Base-by-base conservation (phyloP, 92 coral and sea anemone species). In the Zoanthus gigantus region DNA sequence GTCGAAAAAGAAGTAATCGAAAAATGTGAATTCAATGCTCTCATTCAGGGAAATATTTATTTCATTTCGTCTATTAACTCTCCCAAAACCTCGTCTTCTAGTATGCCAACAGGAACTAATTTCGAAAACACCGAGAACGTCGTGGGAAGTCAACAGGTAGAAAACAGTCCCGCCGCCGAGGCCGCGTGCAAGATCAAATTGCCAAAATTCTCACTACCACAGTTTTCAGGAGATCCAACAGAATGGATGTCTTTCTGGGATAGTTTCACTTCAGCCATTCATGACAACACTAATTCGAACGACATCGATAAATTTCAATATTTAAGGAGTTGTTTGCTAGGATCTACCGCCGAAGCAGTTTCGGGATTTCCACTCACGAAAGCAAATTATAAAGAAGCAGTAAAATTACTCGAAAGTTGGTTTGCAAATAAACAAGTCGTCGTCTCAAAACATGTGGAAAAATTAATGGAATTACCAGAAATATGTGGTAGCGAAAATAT, bases 201-300 rank as follows among this genome's bases (percentile, higher is more conserved):
- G 54, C 3, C 9, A 50, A 50, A 50, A 50, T 50, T 50, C 54
- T 16, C 79, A n/a, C 16, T 28, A 2, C 47, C 47, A 31, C 15
- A 34, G 11, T 32, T 71, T 16, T 13, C 47, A 12, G 47, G 47
- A 12, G n/a, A 71, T 11, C 17, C 79, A 12, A 82, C 42, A 18
- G 56, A 76, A 16, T 87, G 90, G 90, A 30, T 73, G 6, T 56
- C 85, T 6, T 88, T 88, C 37, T 88, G 90, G 90, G 90, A 88
- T 50, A 68, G 86, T 54, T 88, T 58, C 57, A 29, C 67, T 8
- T 88, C 87, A 14, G 86, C 91, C 17, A 81, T 88, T 23, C 87
- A 88, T 32, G 76, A 81, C 18, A 73, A 81, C 46, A 9, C 53
- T 23, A 50, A 57, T 23, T 53, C 79, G 4, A 71, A 76, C 34